Evolutionary conservation across 1,140 invertebrate species (phyloP).

Genomic region (Listronotus bonariensis): DNA sequence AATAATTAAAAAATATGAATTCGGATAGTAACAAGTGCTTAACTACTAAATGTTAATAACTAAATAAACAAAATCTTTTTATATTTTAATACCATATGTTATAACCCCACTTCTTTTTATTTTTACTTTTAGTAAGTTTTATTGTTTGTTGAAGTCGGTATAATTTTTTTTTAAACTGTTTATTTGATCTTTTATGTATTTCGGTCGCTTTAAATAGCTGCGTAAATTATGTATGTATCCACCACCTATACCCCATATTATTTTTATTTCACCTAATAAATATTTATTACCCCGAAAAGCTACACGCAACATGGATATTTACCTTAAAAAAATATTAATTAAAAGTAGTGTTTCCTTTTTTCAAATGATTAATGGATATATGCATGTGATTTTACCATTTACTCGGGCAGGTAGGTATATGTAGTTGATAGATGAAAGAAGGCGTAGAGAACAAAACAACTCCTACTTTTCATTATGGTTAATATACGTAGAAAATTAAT

Average conservation of each 20-base stretch:
- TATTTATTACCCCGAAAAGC: conserved; percentile 25
- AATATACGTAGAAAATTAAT: conserved; percentile 45
- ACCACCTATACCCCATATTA: background rate
- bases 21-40: too few species aligned
- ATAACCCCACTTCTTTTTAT: too few species aligned
- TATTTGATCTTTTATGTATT: too few species aligned
- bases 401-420: conserved; percentile 35
- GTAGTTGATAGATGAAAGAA: conserved; percentile 41
- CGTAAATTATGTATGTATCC: background rate
- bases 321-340: conserved; percentile 37
- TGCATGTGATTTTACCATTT: conserved; percentile 38
- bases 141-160: too few species aligned
- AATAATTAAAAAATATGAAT: too few species aligned
- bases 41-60: too few species aligned
- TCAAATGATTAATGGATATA: conserved; percentile 38
- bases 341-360: conserved; percentile 34
- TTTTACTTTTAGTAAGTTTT: too few species aligned
- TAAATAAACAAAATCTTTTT: too few species aligned
- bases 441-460: conserved; percentile 44
- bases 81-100: too few species aligned
- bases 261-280: conserved; percentile 22
- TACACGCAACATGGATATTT: conserved; percentile 34
- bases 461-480: conserved; percentile 42
- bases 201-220: too few species aligned
- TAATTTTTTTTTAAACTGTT: too few species aligned